These are phyloP conservation scores for Dicaeum eximium DNA, from an alignment of 2,113 vertebrate species.

Conservation along the genomic window DNA sequence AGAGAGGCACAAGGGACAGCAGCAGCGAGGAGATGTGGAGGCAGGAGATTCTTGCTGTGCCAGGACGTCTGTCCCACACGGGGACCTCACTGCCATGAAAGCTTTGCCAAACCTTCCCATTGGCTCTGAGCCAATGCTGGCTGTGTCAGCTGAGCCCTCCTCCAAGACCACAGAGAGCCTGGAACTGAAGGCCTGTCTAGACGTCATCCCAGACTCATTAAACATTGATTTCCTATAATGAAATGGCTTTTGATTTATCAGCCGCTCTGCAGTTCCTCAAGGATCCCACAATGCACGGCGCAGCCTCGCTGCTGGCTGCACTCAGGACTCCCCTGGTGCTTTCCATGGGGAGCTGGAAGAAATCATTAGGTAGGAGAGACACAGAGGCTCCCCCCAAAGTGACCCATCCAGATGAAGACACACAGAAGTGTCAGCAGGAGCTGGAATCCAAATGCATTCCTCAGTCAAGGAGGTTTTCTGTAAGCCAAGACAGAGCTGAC, in stretches of 20 bases:
- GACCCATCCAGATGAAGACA: neutral
- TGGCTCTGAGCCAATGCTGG: neutral
- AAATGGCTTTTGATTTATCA: conserved; percentile 60
- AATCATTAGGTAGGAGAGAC: neutral
- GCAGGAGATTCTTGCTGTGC: neutral
- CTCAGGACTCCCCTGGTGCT: accelerated
- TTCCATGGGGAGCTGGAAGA: neutral
- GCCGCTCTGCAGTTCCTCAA: neutral
- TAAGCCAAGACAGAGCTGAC: neutral
- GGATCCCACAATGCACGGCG: accelerated
- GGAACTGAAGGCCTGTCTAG: neutral
- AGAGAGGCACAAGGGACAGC: neutral
- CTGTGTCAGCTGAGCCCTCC: neutral
- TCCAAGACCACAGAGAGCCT: neutral
- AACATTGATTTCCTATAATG: conserved; percentile 62
- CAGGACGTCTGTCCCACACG: accelerated
- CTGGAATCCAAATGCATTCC: neutral
- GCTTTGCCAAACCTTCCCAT: neutral
- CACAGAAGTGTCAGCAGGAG: neutral
- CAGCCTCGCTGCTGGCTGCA: neutral
- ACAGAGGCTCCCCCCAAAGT: neutral
- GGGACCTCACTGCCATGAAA: neutral
- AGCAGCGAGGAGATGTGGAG: neutral
- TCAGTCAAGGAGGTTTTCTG: neutral
- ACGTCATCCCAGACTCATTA: conserved; percentile 54